Evolutionary conservation across 2,888 invertebrate species (phyloP).

Genomic region (Leuctra nigra): DNA sequence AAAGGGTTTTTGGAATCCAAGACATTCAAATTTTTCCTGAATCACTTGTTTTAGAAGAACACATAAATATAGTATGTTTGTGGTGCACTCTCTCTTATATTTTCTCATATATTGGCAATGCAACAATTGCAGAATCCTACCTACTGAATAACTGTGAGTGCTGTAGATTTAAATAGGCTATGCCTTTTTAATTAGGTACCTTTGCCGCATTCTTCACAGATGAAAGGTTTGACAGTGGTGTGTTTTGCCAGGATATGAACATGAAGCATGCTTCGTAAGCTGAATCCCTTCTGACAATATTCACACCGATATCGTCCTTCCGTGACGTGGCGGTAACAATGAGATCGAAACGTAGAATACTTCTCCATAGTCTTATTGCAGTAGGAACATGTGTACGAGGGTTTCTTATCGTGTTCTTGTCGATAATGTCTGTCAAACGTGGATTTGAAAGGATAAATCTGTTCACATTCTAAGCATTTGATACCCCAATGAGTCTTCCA

Average conservation of each 20-base stretch:
- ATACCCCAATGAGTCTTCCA: conserved; percentile 46
- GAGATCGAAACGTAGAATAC: conserved; percentile 47
- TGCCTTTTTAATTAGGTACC: no score
- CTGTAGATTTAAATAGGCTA: no score
- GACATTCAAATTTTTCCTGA: no score
- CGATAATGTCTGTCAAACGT: conserved; percentile 50
- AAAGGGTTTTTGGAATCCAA: no score
- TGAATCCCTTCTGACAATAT: conserved; percentile 47
- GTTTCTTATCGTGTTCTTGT: conserved; percentile 39
- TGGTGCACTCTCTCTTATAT: no score
- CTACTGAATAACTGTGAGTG: no score
- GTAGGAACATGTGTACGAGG: conserved; percentile 51
- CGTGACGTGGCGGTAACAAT: conserved; percentile 51
- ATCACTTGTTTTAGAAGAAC: no score
- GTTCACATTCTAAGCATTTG: conserved; percentile 48
- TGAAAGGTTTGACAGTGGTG: conserved; percentile 41
- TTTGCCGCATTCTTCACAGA: conserved; percentile 41
- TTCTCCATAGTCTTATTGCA: conserved; percentile 50
- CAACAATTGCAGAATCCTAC: no score
- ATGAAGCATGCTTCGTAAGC: conserved; percentile 47
- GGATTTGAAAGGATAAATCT: conserved; percentile 44
- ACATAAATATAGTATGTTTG: no score
- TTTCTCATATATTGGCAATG: no score
- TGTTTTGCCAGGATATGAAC: conserved; percentile 48
- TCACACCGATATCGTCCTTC: conserved; percentile 52